These are phyloP conservation scores for Auanema sp. DNA, from an alignment of 2,888 invertebrate species.

Conservation along the genomic window DNA sequence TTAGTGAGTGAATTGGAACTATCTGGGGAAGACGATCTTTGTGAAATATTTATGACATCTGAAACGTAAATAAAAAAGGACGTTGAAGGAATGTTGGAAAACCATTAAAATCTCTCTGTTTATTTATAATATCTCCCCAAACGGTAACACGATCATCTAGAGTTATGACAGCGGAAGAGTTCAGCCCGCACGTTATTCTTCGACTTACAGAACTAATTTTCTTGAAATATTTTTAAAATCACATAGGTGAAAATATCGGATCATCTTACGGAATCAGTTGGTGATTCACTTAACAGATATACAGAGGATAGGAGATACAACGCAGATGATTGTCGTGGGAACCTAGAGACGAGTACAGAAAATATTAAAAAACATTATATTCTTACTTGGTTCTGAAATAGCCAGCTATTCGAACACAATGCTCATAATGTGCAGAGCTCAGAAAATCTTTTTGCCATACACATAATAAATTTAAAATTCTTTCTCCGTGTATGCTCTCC, in stretches of 20 bases:
- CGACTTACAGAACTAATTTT: background rate
- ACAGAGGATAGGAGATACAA: slow-evolving; percentile 34
- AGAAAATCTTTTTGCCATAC: background rate
- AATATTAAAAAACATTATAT: background rate
- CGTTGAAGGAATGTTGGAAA: too few relatives aligned
- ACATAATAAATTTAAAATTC: too few relatives aligned
- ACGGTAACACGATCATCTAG: slow-evolving; percentile 46
- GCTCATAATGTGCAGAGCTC: background rate
- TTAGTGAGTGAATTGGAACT: slow-evolving; percentile 22
- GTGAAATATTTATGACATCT: slow-evolving; percentile 18
- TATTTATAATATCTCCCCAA: slow-evolving; percentile 55
- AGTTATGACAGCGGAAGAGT: slow-evolving; percentile 43
- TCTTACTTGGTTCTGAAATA: too few relatives aligned
- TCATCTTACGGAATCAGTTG: background rate
- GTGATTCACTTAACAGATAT: slow-evolving; percentile 20
- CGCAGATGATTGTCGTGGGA: slow-evolving; percentile 30
- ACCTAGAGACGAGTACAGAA: slow-evolving; percentile 11
- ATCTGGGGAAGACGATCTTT: slow-evolving; percentile 4
- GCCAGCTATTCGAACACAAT: slow-evolving; percentile 3
- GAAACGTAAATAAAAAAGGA: too few relatives aligned
- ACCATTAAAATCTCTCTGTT: slow-evolving; percentile 18
- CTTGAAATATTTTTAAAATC: background rate
- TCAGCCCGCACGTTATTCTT: slow-evolving; percentile 34
- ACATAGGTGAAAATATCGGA: background rate
- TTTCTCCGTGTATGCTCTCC: background rate